Evolutionary conservation across 2,113 vertebrate genomes (phyloP).

Genomic region (Poecilia latipinna): DNA sequence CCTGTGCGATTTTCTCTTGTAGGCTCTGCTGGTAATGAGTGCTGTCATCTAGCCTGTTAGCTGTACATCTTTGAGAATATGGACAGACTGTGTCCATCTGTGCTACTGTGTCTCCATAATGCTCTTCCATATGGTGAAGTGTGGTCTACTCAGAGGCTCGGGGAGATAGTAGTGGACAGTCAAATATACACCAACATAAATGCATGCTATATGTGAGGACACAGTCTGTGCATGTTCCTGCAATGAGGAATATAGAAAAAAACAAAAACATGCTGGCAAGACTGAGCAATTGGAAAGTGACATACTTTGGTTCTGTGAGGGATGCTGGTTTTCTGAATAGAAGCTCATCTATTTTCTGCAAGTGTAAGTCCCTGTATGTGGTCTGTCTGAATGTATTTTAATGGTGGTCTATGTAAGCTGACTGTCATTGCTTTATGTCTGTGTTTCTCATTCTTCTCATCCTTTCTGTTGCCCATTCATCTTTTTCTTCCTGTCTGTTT

Average conservation of each 20-base stretch:
- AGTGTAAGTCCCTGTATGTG: not conserved
- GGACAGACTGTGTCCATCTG: constrained; percentile 71
- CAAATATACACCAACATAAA: constrained; percentile 9
- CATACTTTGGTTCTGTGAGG: constrained; percentile 34
- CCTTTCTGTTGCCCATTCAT: constrained; percentile 47
- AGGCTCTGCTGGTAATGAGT: constrained; percentile 21
- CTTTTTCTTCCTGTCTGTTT: constrained; percentile 49
- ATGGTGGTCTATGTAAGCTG: not conserved
- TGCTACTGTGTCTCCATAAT: constrained; percentile 62
- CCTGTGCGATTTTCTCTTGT: constrained; percentile 4
- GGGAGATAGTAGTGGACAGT: constrained; percentile 34
- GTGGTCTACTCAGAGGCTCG: constrained; percentile 56
- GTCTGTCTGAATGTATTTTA: not conserved
- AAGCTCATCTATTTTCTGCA: not conserved
- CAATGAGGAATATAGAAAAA: constrained; percentile 3
- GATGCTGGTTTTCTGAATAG: constrained; percentile 21
- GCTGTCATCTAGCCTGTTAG: constrained; percentile 21
- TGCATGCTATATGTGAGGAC: constrained; percentile 3
- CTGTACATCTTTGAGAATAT: constrained; percentile 61
- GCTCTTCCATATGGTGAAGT: constrained; percentile 70
- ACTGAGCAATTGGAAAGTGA: constrained; percentile 43
- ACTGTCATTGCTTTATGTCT: constrained; percentile 21
- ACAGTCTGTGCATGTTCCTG: not conserved
- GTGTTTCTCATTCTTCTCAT: constrained; percentile 29
- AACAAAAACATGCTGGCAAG: constrained; percentile 18